Conservation (phyloP, 2,888 invertebrate genomes). For the Spisula solida region DNA sequence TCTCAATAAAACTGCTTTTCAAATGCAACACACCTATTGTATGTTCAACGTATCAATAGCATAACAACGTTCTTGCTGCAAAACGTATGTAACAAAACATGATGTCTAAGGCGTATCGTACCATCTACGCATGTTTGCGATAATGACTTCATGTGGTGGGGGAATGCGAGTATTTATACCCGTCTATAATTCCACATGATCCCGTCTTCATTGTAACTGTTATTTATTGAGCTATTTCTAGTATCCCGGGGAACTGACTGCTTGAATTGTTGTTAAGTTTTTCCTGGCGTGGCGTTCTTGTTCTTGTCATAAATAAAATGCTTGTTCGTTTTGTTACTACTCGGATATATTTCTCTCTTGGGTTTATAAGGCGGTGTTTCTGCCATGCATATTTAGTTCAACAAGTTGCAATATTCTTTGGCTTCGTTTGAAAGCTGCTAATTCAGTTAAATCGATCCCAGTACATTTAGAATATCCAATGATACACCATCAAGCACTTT, state of each 20-base stretch:
- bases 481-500: no score
- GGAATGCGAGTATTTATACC: not conserved
- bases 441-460: not conserved
- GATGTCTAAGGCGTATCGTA: not conserved
- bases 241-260: not conserved
- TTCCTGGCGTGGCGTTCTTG: not conserved
- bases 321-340: not conserved
- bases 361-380: not conserved
- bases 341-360: not conserved
- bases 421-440: not conserved
- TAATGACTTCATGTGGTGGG: conserved; percentile 12
- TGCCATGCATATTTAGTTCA: not conserved
- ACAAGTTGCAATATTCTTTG: not conserved
- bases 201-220: not conserved
- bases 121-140: not conserved
- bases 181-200: not conserved
- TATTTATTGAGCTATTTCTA: conserved; percentile 7
- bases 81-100: not conserved
- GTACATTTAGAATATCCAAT: no score
- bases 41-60: not conserved
- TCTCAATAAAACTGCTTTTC: not conserved
- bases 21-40: not conserved
- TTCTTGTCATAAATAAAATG: not conserved
- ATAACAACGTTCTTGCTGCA: not conserved
- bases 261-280: not conserved